Base-by-base conservation (phyloP, 2,113 vertebrate genomes). In the Chunga burmeisteri region DNA sequence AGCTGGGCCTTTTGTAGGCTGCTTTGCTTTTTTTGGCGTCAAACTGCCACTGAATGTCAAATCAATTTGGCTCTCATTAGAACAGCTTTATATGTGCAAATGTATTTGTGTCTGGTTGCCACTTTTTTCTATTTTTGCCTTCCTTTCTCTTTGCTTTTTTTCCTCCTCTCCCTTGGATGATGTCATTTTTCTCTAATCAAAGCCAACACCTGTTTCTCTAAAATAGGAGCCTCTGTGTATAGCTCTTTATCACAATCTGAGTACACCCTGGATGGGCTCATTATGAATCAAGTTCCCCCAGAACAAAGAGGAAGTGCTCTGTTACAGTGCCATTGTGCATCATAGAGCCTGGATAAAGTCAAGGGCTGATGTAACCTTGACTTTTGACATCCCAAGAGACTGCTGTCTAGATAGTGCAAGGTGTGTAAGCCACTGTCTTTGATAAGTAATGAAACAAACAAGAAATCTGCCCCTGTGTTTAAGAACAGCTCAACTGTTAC, bases 41-140 rank as follows among this genome's bases (percentile, higher is more conserved):
- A 98, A 98, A 98, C 98, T 99, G 99, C 98, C 95, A 97, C 98
- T 98, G 98, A 97, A 98, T 98, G 99, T 99, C 99, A 99, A 99
- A 99, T 98, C 98, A 98, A 98, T 98, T 99, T 99, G 98, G 98
- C 98, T 98, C 98, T 99, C 98, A 98, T 99, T 98, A 98, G 98
- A 99, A 98, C 93, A 97, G 98, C 98, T 99, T 98, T 98, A 98
- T 99, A 98, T 99, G 98, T 99, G 98, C 98, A 98, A 98, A 98
- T 98, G 98, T 98, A 98, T 98, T 98, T 98, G 97, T 97, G 98
- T 98, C 98, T 98, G 97, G 97, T 98, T 98, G 97, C 96, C 97
- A 98, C 98, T 98, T 98, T 96, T 85, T 95, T 91, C 75, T 92
- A 91, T 97, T 97, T 97, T 97, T 97, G 79, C 89, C 81, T 88